Evolutionary conservation across 1,140 invertebrate species (phyloP), one percentile per base, ranked within the genome.

Genomic region (Lordiphosa clarofinis): DNA sequence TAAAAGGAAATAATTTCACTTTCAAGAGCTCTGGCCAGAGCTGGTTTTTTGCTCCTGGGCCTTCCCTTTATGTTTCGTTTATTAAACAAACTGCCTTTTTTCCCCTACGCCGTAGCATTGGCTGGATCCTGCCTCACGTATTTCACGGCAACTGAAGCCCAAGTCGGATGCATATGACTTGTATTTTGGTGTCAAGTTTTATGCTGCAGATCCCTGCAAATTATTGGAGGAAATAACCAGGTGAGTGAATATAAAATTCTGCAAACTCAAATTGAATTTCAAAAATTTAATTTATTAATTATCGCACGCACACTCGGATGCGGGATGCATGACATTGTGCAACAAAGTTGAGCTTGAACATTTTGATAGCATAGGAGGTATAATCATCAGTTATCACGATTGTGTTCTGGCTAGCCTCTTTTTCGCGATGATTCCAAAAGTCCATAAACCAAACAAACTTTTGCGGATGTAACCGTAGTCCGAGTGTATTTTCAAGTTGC

Each of bases 181-280:
- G 65, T 97, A 99, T 88, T 99, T 99, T 87, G 96, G 96, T 35
- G 98, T 99, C 43, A 99, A 99, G 90, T 99, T 99, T 90, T 99
- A 99, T 90, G 97, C 98, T 0, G 96, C 96, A 2, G 98, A 99
- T 90, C 98, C 97, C 1, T 97, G 96, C 91, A 98, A 98, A 87
- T 91, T 99, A 46, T 91, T 96, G 37, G 97, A 98, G 90, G 97
- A 99, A 90, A 96, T 98, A 65, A 99, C 97, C 28, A 93, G 96
- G 96, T 97, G 89, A 91, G 90, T 72, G 19, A 10, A 5, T 12
- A 11, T 24, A 15, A 15, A 28, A 74, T 58, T 36, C 38, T 8
- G 24, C 55, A 59, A 52, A 38, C 47, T 54, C 39, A 35, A 50
- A 48, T 72, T 81, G 57, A 54, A 72, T 72, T 72, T 72, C 37